Evolutionary conservation across 2,888 invertebrate species (phyloP).

Genomic region (Kryphioiulus occultus): DNA sequence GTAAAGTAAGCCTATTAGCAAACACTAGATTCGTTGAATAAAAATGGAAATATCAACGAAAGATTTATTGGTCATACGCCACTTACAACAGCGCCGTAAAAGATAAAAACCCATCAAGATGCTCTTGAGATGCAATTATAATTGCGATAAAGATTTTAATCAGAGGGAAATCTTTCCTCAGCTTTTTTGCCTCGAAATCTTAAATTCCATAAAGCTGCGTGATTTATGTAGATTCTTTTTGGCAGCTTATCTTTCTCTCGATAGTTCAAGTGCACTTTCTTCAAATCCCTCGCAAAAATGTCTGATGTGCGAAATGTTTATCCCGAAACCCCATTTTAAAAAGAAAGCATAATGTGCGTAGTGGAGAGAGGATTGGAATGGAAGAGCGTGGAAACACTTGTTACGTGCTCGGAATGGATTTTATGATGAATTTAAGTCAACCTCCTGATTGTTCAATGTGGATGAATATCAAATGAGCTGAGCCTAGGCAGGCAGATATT

Average conservation of each 20-base stretch:
- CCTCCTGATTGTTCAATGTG: conserved; percentile 36
- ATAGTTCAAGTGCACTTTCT: conserved; percentile 18
- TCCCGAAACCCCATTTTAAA: not conserved
- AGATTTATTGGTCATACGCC: not conserved
- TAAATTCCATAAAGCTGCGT: not conserved
- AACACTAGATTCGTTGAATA: too few relatives aligned
- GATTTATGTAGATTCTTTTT: not conserved
- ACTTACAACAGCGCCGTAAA: not conserved
- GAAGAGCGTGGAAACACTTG: conserved; percentile 17
- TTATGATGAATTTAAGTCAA: conserved; percentile 35
- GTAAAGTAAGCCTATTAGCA: too few relatives aligned
- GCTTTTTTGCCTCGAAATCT: not conserved
- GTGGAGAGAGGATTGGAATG: not conserved
- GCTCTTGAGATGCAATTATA: not conserved
- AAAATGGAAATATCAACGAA: not conserved
- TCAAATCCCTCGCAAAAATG: conserved; percentile 17
- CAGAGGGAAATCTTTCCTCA: not conserved
- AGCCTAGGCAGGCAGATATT: not conserved
- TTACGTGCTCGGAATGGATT: conserved; percentile 28
- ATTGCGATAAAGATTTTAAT: not conserved
- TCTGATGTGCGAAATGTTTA: conserved; percentile 25
- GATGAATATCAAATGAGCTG: conserved; percentile 46
- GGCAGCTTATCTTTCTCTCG: not conserved
- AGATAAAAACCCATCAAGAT: not conserved
- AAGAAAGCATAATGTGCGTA: not conserved